Base-by-base conservation (phyloP, 2,888 invertebrate genomes). In the Drosophila melanocephala region DNA sequence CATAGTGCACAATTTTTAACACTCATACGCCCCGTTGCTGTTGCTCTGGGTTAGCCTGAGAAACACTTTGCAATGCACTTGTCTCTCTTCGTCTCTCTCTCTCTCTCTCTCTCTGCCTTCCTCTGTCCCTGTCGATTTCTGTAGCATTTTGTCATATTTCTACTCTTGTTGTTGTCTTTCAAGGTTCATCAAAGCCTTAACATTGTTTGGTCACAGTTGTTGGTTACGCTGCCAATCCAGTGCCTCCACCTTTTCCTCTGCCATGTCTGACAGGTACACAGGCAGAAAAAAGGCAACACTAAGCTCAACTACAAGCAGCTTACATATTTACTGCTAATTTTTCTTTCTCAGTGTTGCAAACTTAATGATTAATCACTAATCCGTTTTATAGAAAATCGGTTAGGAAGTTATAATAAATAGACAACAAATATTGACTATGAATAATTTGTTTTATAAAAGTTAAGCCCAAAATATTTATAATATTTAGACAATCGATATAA, bases 101-200 rank as follows among this genome's bases (percentile, higher is more conserved):
- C 33, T 35, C 22, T 12, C 5, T 37, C 9, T 9, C 7, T 16
- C 28, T n/a, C 65, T 70, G 66, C 75, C 4, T 10, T 19, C 16
- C 16, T n/a, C 28, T 30, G 39, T 16, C 39, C n/a, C 30, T 16
- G 42, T 44, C 42, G 42, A 14, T 42, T 35, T 22, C 56, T 65
- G 63, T 73, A 66, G 76, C 85, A 83, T 85, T 83, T 87, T 83
- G 83, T 83, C 86, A 84, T 88, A 88, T 86, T 82, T 77, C 58
- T 56, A 39, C n/a, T 47, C 56, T 42, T 80, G 75, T 72, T 84
- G 83, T 75, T 79, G 83, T 84, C 78, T 63, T 87, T 89, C 81
- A 85, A 80, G 89, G 87, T 87, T 87, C 87, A 87, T 89, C 87
- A 87, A 87, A 87, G 89, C 89, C 79, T 83, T 87, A 87, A 87